These are phyloP conservation scores for Pristionchus entomophagus DNA, from an alignment of 2,888 invertebrate genomes.

Conservation along the genomic window DNA sequence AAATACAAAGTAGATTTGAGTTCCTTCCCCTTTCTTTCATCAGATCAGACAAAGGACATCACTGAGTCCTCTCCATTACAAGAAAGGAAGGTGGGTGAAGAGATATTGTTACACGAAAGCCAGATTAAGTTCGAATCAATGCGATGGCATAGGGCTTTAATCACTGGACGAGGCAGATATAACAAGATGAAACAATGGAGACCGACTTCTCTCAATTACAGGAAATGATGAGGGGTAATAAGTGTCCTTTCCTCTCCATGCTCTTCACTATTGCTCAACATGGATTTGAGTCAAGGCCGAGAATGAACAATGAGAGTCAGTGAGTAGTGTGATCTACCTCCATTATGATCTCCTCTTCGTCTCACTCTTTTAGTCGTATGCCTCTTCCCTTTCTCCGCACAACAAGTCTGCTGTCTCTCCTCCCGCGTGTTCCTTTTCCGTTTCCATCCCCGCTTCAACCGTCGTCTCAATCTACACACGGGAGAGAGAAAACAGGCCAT, in stretches of 20 bases:
- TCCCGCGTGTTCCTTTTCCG: background rate
- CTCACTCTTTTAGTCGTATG: slow-evolving; percentile 34
- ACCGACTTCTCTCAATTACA: slow-evolving; percentile 7
- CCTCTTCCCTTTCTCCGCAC: slow-evolving; percentile 5
- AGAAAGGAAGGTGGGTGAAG: background rate
- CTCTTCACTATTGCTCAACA: slow-evolving; percentile 13
- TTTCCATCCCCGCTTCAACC: slow-evolving; percentile 22
- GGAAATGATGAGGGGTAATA: background rate
- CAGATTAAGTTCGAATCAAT: too few relatives aligned
- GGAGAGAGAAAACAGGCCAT: background rate
- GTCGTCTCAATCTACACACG: slow-evolving; percentile 2
- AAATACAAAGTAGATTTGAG: slow-evolving; percentile 44
- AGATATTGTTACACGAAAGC: too few relatives aligned
- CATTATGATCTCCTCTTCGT: slow-evolving; percentile 36
- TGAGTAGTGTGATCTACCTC: slow-evolving; percentile 41
- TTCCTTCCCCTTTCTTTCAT: slow-evolving; percentile 35
- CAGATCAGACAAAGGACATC: slow-evolving; percentile 12
- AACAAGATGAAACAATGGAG: background rate
- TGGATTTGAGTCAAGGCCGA: slow-evolving; percentile 40
- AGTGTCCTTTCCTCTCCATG: slow-evolving; percentile 32
- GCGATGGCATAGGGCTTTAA: too few relatives aligned
- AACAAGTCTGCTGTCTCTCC: slow-evolving; percentile 34
- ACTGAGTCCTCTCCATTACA: slow-evolving; percentile 7
- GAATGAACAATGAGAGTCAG: slow-evolving; percentile 37
- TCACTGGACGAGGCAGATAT: too few relatives aligned